Evolutionary conservation across 2,888 invertebrate species (phyloP).

Genomic region (Pollenia amentaria): DNA sequence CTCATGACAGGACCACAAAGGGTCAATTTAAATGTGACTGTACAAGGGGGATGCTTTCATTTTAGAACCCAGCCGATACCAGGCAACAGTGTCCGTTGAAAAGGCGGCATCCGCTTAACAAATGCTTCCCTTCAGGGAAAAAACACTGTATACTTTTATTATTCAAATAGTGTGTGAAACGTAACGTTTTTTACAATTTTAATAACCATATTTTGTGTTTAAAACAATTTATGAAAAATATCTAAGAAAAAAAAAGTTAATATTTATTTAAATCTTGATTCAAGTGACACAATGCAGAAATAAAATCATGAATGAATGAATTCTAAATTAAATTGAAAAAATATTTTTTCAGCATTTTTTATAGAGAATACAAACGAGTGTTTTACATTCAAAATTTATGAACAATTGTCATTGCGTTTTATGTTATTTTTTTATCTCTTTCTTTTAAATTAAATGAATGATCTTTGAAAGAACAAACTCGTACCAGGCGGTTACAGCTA

Average conservation of each 20-base stretch:
- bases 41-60: no score
- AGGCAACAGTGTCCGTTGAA: no score
- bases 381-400: conserved; percentile 18
- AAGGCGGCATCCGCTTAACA: no score
- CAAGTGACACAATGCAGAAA: conserved; percentile 53
- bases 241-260: conserved; percentile 41
- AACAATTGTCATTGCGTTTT: conserved; percentile 59
- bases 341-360: conserved; percentile 20
- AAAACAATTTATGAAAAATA: conserved; percentile 40
- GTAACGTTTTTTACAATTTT: conserved; percentile 27
- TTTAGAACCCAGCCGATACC: no score
- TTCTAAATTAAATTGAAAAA: conserved; percentile 31
- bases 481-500: conserved; percentile 55
- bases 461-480: conserved; percentile 32
- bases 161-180: conserved; percentile 50
- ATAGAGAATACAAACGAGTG: conserved; percentile 31
- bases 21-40: no score
- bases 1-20: no score
- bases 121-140: no score
- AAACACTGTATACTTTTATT: not conserved
- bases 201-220: conserved; percentile 55
- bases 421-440: not conserved
- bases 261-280: conserved; percentile 58
- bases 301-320: conserved; percentile 65
- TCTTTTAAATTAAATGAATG: conserved; percentile 15